Evolutionary conservation across 2,797 vertebrate species (phyloP), one percentile per base, ranked within the genome.

Genomic region (Periophthalmus magnuspinnatus): DNA sequence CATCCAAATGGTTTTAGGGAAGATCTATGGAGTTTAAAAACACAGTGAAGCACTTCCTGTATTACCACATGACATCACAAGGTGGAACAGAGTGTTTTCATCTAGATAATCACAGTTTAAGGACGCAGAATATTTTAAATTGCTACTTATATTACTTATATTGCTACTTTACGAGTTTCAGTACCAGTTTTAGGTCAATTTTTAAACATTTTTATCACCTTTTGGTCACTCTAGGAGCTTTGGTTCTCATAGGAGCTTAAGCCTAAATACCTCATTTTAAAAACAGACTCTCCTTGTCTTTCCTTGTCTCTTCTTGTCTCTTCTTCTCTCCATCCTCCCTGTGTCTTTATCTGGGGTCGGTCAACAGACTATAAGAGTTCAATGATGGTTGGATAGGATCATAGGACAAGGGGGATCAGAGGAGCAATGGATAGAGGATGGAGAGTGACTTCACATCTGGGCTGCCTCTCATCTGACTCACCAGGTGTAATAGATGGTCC

Each of bases 271-370:
- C 38, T 47, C 11, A 33, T 9, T 21, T 7, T 6, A 36, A n/a
- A 50, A 69, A 36, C 71, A 70, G 69, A 57, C 72, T 57, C 79
- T 71, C 65, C 72, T 71, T 67, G 61, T 55, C 72, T 57, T 79
- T 71, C 65, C 72, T 71, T 67, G 61, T 55, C 67, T 41, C 67
- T 62, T 19, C 68, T 71, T 67, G 61, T 55, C 67, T 41, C 67
- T 62, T 17, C 68, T 71, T 76, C 71, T 73, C 81, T 81, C 78
- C 82, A 74, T 74, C 65, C 77, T 72, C 33, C 41, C 11, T 77
- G 84, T 81, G 84, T 85, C 82, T 85, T 85, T 80, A 84, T 81
- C 76, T 77, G 48, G 70, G 50, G 66, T 70, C 63, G 69, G 79
- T 75, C 82, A 65, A 57, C 70, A 38, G 83, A 78, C 78, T 71